These are phyloP conservation scores for Symphodus melops DNA, from an alignment of 2,113 vertebrate genomes.

Conservation along the genomic window DNA sequence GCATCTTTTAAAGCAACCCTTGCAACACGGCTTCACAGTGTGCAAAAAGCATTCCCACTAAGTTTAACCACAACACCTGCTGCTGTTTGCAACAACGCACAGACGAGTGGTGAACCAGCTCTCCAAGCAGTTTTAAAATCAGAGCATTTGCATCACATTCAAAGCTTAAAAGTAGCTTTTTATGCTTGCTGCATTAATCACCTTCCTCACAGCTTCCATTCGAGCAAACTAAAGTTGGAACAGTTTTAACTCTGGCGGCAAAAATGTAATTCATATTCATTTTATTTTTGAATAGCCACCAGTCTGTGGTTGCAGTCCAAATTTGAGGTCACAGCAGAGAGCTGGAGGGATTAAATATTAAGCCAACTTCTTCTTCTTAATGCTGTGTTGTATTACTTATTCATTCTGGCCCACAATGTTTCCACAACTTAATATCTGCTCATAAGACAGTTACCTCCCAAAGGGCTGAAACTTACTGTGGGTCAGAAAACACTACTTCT, in stretches of 20 bases:
- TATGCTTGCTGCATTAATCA: slow-evolving; percentile 29
- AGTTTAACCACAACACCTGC: not conserved
- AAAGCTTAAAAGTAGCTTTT: slow-evolving; percentile 10
- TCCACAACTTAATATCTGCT: slow-evolving; percentile 56
- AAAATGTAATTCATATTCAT: slow-evolving; percentile 44
- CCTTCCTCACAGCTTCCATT: not conserved
- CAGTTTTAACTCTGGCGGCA: slow-evolving; percentile 9
- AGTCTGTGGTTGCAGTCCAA: slow-evolving; percentile 37
- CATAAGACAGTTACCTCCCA: slow-evolving; percentile 55
- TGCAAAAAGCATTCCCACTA: not conserved
- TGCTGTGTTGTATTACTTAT: slow-evolving; percentile 69
- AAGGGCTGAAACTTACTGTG: slow-evolving; percentile 51
- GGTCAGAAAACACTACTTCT: slow-evolving; percentile 48
- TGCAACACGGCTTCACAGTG: not conserved
- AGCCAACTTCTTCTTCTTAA: slow-evolving; percentile 59
- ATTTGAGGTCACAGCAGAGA: slow-evolving; percentile 57
- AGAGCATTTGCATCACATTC: not conserved
- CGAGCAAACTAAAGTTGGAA: slow-evolving; percentile 3
- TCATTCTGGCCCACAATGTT: slow-evolving; percentile 71
- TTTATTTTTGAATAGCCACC: slow-evolving; percentile 24
- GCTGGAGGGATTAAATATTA: slow-evolving; percentile 73
- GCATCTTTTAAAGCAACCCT: not conserved
- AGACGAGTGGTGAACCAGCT: slow-evolving; percentile 5
- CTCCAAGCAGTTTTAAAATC: not conserved
- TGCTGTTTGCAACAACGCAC: slow-evolving; percentile 11